phyloP scores from a whole-genome alignment of 2,797 vertebrate species.

The Luscinia luscinia region DNA sequence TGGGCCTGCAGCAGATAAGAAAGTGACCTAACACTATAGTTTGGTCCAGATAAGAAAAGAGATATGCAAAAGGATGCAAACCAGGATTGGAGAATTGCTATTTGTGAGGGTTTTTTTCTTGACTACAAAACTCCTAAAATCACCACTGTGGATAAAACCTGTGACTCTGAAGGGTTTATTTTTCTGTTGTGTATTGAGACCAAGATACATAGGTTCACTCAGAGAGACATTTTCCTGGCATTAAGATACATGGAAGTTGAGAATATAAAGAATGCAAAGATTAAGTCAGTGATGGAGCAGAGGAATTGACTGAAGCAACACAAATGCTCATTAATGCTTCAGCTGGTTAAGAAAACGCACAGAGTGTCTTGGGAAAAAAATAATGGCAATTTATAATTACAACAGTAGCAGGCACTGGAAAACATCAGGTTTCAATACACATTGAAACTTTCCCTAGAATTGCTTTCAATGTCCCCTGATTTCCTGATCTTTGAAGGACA shows the following conservation, averaged over 20 bases:
- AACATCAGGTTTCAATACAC: background rate
- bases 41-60: background rate
- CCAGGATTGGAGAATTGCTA: background rate
- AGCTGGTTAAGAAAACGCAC: slow-evolving; percentile 4
- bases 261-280: background rate
- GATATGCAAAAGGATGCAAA: background rate
- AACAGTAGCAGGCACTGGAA: background rate
- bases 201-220: background rate
- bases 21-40: background rate
- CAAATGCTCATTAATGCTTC: background rate
- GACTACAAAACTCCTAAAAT: background rate
- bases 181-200: background rate
- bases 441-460: background rate
- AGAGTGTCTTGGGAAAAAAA: background rate
- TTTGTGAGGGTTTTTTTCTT: background rate
- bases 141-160: background rate
- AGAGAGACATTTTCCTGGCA: background rate
- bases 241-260: background rate
- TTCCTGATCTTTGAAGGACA: slow-evolving; percentile 19
- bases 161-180: background rate
- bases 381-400: slow-evolving; percentile 30
- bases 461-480: background rate
- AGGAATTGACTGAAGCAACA: background rate
- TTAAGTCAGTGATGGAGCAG: background rate
- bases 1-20: background rate